Percentiles rank a stretch among this genome's conserved stretches.
Evolutionary conservation across 2,888 invertebrate genomes (phyloP).

Genomic region (Ennomos fuscantarius): DNA sequence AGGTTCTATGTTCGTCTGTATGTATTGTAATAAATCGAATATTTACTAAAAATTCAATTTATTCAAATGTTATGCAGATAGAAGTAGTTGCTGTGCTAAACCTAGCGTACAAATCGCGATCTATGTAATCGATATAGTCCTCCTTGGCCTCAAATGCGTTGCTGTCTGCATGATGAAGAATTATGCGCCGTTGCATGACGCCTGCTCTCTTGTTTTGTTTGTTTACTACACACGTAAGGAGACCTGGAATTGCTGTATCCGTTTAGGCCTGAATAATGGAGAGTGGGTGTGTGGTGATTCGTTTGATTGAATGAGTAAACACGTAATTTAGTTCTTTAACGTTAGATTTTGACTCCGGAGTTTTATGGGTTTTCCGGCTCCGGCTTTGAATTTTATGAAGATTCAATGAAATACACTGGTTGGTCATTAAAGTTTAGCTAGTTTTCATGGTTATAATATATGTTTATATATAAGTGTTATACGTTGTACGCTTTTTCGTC

Average conservation of each 20-base stretch:
- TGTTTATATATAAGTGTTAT: too few relatives aligned
- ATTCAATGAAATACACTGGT: too few relatives aligned
- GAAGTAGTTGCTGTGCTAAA: slow-evolving; percentile 29
- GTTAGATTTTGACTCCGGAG: not conserved
- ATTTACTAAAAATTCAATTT: not conserved
- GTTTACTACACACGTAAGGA: slow-evolving; percentile 56
- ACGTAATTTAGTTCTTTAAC: slow-evolving; percentile 7
- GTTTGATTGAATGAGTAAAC: slow-evolving; percentile 14
- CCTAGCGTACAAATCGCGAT: slow-evolving; percentile 58
- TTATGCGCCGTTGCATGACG: slow-evolving; percentile 45
- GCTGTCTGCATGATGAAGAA: slow-evolving; percentile 37
- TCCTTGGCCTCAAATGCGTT: slow-evolving; percentile 76
- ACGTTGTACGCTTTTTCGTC: too few relatives aligned
- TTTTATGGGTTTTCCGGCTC: too few relatives aligned
- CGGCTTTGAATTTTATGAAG: too few relatives aligned
- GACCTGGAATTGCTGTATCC: slow-evolving; percentile 47
- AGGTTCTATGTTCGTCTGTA: too few relatives aligned
- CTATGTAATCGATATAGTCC: slow-evolving; percentile 69
- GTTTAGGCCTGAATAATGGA: slow-evolving; percentile 40
- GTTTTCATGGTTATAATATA: too few relatives aligned
- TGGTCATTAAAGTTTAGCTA: too few relatives aligned
- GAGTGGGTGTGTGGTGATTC: slow-evolving; percentile 30
- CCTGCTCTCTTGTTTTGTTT: slow-evolving; percentile 48
- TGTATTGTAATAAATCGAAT: not conserved
- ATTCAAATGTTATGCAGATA: slow-evolving; percentile 9